Conservation (phyloP, 2,113 vertebrate genomes). For the Archilochus colubris region DNA sequence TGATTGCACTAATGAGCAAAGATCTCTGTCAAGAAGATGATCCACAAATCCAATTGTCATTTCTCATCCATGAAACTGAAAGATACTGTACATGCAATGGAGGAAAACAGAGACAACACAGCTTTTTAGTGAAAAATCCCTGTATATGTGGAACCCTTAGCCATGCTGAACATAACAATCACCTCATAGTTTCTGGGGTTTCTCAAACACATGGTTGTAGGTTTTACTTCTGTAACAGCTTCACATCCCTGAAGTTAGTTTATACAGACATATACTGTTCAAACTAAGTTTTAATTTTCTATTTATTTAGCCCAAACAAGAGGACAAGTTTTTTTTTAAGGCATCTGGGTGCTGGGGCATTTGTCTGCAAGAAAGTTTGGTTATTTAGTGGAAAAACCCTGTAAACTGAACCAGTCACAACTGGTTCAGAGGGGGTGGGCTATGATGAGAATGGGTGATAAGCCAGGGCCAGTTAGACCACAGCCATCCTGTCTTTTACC, state of each 20-base stretch:
- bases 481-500: slow-evolving; percentile 27
- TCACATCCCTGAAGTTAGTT: neutral
- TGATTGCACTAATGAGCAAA: neutral
- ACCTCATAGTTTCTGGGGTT: neutral
- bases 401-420: slow-evolving; percentile 12
- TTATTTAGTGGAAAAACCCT: slow-evolving; percentile 64
- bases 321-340: neutral
- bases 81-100: neutral
- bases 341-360: neutral
- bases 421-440: neutral
- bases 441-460: neutral
- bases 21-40: neutral
- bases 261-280: neutral
- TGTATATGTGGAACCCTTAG: neutral
- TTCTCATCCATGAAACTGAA: neutral
- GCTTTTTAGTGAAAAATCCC: neutral
- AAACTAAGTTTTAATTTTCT: neutral
- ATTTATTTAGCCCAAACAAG: neutral
- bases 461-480: slow-evolving; percentile 72
- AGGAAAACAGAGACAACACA: neutral
- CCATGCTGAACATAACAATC: neutral
- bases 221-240: neutral
- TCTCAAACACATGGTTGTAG: neutral
- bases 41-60: neutral
- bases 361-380: neutral